A percentile compares a stretch with the other conserved stretches of the same genome.
Evolutionary conservation across 2,797 vertebrate genomes (phyloP).

Genomic region (Chaetophractus vellerosus): DNA sequence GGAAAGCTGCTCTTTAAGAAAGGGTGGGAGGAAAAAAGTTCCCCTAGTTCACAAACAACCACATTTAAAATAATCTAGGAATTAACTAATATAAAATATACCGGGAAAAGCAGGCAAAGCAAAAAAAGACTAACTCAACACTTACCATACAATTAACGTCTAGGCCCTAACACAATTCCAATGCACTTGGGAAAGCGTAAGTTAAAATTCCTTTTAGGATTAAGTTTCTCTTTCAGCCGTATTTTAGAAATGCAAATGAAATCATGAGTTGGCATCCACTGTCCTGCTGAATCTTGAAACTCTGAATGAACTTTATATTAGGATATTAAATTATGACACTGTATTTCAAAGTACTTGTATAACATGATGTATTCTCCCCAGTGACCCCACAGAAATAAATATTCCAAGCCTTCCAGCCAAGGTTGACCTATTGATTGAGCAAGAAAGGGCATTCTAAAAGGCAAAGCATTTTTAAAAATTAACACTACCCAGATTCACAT

Average conservation of each 20-base stretch:
- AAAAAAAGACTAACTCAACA: not conserved
- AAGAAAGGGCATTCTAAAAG: slow-evolving; percentile 70
- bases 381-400: slow-evolving; percentile 57
- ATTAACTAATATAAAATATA: not conserved
- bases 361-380: slow-evolving; percentile 23
- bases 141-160: not conserved
- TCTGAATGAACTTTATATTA: not conserved
- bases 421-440: slow-evolving; percentile 65
- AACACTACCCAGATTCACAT: slow-evolving; percentile 65
- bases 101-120: not conserved
- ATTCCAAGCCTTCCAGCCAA: slow-evolving; percentile 37
- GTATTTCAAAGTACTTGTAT: slow-evolving; percentile 65
- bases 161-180: not conserved
- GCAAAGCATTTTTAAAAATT: slow-evolving; percentile 76
- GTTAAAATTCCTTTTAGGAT: not conserved
- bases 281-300: not conserved
- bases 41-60: not conserved
- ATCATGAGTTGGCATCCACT: not conserved
- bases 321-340: slow-evolving; percentile 72
- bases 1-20: slow-evolving; percentile 42
- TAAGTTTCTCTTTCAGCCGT: not conserved
- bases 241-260: slow-evolving; percentile 34
- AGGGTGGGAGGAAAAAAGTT: not conserved
- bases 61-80: not conserved
- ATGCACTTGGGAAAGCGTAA: not conserved